phyloP scores from a whole-genome alignment of 1,140 invertebrate species.

The Micrasema minimum region DNA sequence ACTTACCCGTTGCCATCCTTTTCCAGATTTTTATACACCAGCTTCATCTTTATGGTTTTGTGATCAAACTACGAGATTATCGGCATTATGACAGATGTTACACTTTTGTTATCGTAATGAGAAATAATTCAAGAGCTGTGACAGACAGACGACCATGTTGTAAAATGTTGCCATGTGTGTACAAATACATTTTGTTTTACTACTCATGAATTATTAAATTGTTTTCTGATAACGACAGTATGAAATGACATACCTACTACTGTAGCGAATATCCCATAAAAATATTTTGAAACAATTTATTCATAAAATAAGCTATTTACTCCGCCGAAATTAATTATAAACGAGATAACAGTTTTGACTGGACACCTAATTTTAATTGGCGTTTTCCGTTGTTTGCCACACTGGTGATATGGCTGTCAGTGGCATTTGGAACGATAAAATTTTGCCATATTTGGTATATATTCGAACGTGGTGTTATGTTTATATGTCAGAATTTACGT shows the following conservation, averaged over 20 bases:
- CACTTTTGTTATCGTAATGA: constrained; percentile 1
- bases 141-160: constrained; percentile 29
- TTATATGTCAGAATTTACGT: constrained; percentile 44
- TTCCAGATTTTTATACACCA: constrained; percentile 62
- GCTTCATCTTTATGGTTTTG: constrained; percentile 57
- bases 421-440: constrained; percentile 24
- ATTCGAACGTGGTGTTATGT: constrained; percentile 46
- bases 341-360: constrained; percentile 3
- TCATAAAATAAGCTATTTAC: too few species aligned
- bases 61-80: constrained; percentile 1
- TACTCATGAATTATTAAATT: too few species aligned
- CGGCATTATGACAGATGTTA: constrained; percentile 27
- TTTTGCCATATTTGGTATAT: constrained; percentile 47
- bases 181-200: too few species aligned
- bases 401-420: constrained; percentile 26
- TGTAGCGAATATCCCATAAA: too few species aligned
- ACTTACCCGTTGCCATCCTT: constrained; percentile 66
- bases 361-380: not conserved
- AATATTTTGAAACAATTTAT: too few species aligned
- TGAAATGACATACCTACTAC: too few species aligned
- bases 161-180: constrained; percentile 22
- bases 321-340: too few species aligned
- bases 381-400: constrained; percentile 13
- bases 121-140: constrained; percentile 7
- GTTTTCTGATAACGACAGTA: too few species aligned